A percentile compares a stretch with the other conserved stretches of the same genome.
Conservation (phyloP, 2,113 vertebrate species). For the Cercopithecus mona region DNA sequence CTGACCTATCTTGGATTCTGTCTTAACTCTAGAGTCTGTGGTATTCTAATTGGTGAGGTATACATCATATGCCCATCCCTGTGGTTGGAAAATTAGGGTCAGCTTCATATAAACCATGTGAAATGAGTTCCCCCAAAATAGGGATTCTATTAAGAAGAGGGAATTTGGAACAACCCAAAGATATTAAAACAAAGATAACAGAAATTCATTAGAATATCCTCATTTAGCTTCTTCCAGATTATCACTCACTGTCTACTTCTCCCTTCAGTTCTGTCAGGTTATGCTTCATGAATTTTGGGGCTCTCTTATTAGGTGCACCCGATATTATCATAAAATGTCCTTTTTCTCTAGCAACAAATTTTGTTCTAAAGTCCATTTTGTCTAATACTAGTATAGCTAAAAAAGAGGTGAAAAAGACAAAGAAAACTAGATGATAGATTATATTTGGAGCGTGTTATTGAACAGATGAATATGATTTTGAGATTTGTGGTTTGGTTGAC, state of each 20-base stretch:
- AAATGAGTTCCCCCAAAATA: neutral
- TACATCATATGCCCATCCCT: neutral
- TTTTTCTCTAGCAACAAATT: neutral
- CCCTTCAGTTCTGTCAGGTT: neutral
- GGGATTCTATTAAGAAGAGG: neutral
- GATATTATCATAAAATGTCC: neutral
- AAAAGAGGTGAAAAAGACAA: neutral
- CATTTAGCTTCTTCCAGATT: neutral
- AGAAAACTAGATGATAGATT: neutral
- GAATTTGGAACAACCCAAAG: neutral
- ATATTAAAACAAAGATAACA: neutral
- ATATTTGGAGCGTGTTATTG: neutral
- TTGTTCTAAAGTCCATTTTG: neutral
- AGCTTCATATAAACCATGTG: neutral
- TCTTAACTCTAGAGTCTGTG: neutral
- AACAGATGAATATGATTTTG: neutral
- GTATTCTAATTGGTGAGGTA: neutral
- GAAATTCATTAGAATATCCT: neutral
- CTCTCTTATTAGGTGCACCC: neutral
- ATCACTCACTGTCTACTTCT: neutral
- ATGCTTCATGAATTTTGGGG: neutral
- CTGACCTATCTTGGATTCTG: neutral
- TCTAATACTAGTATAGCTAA: neutral
- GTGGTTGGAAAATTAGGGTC: neutral
- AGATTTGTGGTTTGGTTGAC: neutral